Conservation (phyloP, 1,140 invertebrate species). For the Myzus persicae region DNA sequence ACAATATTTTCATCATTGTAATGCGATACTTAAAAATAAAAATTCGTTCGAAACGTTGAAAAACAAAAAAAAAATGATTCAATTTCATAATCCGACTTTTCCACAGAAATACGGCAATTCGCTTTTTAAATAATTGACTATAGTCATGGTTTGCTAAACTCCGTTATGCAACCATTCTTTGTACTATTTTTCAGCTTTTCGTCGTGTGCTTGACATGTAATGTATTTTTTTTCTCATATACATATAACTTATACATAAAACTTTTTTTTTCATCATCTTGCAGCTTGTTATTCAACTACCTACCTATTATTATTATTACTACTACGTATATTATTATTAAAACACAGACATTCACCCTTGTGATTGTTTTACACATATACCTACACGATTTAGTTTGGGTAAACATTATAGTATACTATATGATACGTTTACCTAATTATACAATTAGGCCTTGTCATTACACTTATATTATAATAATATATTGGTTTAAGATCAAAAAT, state of each 20-base stretch:
- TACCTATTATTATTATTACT: background rate
- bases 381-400: background rate
- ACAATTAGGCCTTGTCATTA: constrained; percentile 31
- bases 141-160: constrained; percentile 58
- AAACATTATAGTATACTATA: background rate
- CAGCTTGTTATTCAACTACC: constrained; percentile 49
- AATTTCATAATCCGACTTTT: background rate
- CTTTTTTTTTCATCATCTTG: constrained; percentile 34
- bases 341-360: background rate
- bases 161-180: constrained; percentile 54
- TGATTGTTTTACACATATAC: constrained; percentile 38
- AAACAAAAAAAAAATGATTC: background rate
- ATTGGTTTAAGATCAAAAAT: constrained; percentile 28
- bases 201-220: constrained; percentile 59
- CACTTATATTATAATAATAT: background rate
- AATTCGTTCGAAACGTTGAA: background rate
- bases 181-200: constrained; percentile 49
- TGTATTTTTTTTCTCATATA: constrained; percentile 26
- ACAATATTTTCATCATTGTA: background rate
- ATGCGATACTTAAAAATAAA: background rate
- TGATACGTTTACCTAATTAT: constrained; percentile 38
- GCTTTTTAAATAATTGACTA: constrained; percentile 43
- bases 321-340: background rate
- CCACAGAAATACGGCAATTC: constrained; percentile 23
- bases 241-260: constrained; percentile 27